Evolutionary conservation across 2,797 vertebrate genomes (phyloP).

Genomic region (Pseudomugil tenellus): DNA sequence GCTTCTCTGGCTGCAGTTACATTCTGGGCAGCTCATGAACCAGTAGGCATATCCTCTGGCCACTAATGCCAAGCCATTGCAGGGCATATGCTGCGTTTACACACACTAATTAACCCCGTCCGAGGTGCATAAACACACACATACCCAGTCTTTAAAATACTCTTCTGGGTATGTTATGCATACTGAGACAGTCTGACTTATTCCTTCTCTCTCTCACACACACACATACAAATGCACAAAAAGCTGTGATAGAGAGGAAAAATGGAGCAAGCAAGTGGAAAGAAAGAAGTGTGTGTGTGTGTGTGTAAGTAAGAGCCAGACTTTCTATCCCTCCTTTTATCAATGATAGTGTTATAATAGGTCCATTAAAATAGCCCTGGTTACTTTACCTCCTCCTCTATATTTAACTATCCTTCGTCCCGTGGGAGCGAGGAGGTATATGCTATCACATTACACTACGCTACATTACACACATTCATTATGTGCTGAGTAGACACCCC

Average conservation of each 20-base stretch:
- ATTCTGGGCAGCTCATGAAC: conserved; percentile 61
- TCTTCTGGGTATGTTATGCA: conserved; percentile 30
- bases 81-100: conserved; percentile 61
- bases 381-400: conserved; percentile 78
- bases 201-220: too few relatives aligned
- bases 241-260: conserved; percentile 40
- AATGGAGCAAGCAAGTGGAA: conserved; percentile 42
- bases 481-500: conserved; percentile 82
- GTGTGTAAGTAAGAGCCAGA: conserved; percentile 32
- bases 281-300: conserved; percentile 32
- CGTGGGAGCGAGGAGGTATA: conserved; percentile 75
- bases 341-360: conserved; percentile 82
- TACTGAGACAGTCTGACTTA: conserved; percentile 25
- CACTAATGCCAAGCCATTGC: conserved; percentile 52
- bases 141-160: conserved; percentile 33
- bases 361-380: conserved; percentile 78
- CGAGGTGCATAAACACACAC: conserved; percentile 43
- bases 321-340: conserved; percentile 66
- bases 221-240: conserved; percentile 24
- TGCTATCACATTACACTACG: conserved; percentile 81
- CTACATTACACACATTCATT: conserved; percentile 85
- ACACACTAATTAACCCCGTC: conserved; percentile 64
- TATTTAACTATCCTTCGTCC: conserved; percentile 79
- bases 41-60: conserved; percentile 55
- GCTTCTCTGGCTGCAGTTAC: conserved; percentile 44